Evolutionary conservation across 2,113 vertebrate species (phyloP).

Genomic region (Neogobius melanostomus): DNA sequence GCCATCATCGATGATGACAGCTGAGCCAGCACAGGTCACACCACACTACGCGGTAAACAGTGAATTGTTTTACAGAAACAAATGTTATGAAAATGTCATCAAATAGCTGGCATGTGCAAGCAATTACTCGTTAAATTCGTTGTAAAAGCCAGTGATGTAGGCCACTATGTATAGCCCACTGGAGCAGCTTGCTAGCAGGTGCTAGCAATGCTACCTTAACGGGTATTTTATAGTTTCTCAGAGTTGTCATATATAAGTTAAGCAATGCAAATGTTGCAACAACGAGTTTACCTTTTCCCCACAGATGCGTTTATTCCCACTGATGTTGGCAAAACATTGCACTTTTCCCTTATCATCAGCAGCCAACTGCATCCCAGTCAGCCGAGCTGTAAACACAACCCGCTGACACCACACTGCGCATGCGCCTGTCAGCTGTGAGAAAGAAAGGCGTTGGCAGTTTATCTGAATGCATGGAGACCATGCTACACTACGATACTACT

Average conservation of each 20-base stretch:
- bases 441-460: constrained; percentile 10
- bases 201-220: constrained; percentile 56
- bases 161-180: constrained; percentile 39
- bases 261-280: background rate
- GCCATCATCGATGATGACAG: constrained; percentile 25
- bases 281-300: constrained; percentile 65
- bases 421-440: constrained; percentile 57
- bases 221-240: background rate
- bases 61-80: too few relatives aligned
- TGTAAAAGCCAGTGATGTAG: constrained; percentile 36
- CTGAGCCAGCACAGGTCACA: background rate
- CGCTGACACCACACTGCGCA: constrained; percentile 62
- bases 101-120: too few relatives aligned
- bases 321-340: constrained; percentile 67
- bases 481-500: too few relatives aligned
- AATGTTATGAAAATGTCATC: background rate
- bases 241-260: background rate
- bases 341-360: constrained; percentile 62
- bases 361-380: constrained; percentile 63
- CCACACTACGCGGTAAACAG: background rate
- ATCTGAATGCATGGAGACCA: background rate
- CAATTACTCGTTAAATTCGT: background rate
- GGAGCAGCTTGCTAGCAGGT: constrained; percentile 48
- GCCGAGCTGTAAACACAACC: constrained; percentile 79
- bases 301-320: constrained; percentile 56